Base-by-base conservation (phyloP, 2,797 vertebrate species). In the Epinephelus awoara region DNA sequence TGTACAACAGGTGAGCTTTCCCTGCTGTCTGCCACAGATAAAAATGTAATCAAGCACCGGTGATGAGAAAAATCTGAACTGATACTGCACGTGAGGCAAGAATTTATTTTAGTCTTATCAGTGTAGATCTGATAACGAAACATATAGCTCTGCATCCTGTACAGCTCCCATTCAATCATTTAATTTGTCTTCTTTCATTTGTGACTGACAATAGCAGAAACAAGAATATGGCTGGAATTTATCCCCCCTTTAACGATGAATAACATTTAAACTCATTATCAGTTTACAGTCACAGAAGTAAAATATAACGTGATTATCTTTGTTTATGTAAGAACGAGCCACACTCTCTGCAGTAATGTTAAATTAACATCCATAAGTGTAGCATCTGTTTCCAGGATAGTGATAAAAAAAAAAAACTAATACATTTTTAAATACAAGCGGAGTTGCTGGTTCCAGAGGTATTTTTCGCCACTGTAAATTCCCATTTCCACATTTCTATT, bases 1-100 rank as follows among this genome's bases (percentile, higher is more conserved):
- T 21, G 5, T 21, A 25, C 61, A 72, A 25, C 72, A 83, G 80
- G 71, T 82, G 34, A 78, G 18, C 44, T 67, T 54, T 61, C 6
- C 25, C 58, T 52, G n/a, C 67, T 68, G 52, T 40, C 21, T 17
- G 29, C 51, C 17, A 21, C 12, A n/a, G 23, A 72, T 55, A n/a
- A 29, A 61, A 65, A 57, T 58, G 0, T 71, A 49, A 79, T 72
- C 40, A 59, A 55, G n/a, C 40, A 3, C 44, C n/a, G 19, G 42
- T 25, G 52, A 42, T 25, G 29, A 59, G 38, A 23, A 23, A 46
- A 42, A 38, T 54, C 42, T 68, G 0, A 61, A 51, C 13, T 42
- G 52, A 42, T 63, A 55, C 27, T 47, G 50, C 8, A 40, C 13
- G 29, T 19, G 10, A 25, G 23, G 15, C 25, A 40, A 61, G 13